These are phyloP conservation scores for Grallaria varia DNA, from an alignment of 2,113 vertebrate species.

Conservation along the genomic window DNA sequence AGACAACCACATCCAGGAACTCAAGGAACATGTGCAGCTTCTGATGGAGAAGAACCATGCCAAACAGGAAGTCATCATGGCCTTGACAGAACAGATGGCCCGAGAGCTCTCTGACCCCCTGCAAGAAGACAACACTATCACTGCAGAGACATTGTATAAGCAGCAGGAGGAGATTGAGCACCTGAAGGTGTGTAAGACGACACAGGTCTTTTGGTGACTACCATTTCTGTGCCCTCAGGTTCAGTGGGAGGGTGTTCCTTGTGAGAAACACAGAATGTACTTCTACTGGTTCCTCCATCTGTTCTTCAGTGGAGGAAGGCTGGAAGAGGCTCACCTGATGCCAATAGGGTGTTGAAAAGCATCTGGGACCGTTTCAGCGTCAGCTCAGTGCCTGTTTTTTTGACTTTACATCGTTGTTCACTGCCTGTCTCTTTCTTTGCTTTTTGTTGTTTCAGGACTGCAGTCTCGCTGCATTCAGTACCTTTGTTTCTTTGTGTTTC, in stretches of 20 bases:
- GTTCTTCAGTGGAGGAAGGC: background rate
- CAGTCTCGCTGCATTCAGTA: background rate
- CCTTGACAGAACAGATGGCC: constrained; percentile 83
- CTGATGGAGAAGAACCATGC: constrained; percentile 87
- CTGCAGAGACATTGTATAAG: constrained; percentile 64
- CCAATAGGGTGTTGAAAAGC: background rate
- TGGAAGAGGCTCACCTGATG: background rate
- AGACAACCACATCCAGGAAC: constrained; percentile 76
- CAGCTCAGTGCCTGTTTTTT: background rate
- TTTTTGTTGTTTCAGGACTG: background rate
- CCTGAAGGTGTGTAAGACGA: constrained; percentile 79
- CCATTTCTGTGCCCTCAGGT: background rate
- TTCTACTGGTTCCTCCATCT: background rate
- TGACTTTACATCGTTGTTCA: background rate
- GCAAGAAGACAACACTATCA: background rate
- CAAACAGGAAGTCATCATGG: constrained; percentile 89
- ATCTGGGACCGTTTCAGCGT: background rate
- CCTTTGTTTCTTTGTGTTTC: background rate
- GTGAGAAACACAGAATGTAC: background rate
- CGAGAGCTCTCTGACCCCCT: constrained; percentile 38
- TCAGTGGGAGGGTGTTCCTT: background rate
- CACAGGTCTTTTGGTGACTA: background rate
- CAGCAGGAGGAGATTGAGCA: constrained; percentile 81
- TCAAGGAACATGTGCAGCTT: constrained; percentile 75
- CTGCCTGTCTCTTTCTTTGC: background rate